phyloP scores from a whole-genome alignment of 2,797 vertebrate genomes.

The Xerus rutilus region DNA sequence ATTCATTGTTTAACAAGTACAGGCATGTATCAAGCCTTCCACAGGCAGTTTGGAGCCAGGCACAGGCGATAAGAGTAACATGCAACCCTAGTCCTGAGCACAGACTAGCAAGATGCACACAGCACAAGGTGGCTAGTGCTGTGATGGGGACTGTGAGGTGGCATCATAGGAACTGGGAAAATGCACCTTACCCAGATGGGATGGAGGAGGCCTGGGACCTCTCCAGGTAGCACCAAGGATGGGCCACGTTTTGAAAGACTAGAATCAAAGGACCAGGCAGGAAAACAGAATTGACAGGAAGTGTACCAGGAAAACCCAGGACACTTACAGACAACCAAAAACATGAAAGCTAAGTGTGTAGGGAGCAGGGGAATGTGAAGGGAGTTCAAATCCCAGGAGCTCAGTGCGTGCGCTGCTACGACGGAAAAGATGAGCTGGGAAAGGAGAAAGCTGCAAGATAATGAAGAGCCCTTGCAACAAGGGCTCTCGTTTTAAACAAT shows the following conservation, averaged over 20 bases:
- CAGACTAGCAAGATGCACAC: not conserved
- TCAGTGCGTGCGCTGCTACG: rapidly evolving
- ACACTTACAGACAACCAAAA: not conserved
- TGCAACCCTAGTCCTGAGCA: too few relatives aligned
- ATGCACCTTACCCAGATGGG: not conserved
- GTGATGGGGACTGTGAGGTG: not conserved
- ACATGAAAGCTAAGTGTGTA: not conserved
- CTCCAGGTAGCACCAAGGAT: not conserved
- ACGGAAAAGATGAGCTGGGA: not conserved
- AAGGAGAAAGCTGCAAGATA: not conserved
- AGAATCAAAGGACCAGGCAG: not conserved
- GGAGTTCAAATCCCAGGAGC: not conserved
- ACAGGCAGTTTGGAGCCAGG: not conserved
- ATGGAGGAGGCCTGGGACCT: too few relatives aligned
- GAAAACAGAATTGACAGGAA: not conserved
- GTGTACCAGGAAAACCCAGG: not conserved
- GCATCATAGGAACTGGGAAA: not conserved
- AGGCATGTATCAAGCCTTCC: not conserved
- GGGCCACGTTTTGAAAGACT: not conserved
- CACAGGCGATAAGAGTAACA: not conserved
- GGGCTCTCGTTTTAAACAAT: not conserved
- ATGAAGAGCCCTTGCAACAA: not conserved
- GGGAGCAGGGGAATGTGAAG: not conserved
- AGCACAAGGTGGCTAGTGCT: rapidly evolving
- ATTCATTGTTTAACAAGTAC: not conserved